Base-by-base conservation (phyloP, 2,113 vertebrate genomes). In the Salminus brasiliensis region DNA sequence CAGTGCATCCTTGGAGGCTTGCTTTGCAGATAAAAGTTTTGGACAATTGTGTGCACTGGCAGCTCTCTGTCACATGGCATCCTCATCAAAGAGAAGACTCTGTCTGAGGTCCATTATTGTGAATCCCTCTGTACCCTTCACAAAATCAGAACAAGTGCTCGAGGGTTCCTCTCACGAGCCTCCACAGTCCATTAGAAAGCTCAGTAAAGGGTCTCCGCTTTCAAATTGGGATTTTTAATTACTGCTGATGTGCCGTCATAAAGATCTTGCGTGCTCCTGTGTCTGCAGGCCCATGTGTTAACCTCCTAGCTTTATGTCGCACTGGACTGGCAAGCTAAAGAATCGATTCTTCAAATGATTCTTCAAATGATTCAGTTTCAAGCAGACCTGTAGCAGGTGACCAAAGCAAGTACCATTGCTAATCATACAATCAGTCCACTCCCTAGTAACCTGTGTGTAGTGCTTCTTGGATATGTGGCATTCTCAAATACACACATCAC, bases 171-270 rank as follows among this genome's bases (percentile, higher is more conserved):
- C 72, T 49, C 16, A 62, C 16, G 67, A 72, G 65, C 55, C 62
- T 16, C 4, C 34, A 62, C 27, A n/a, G 36, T 41, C 41, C 45
- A 27, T 70, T 81, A 60, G 68, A 84, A 47, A 74, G 63, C 43
- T 30, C 57, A 55, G 41, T 59, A 71, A 83, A 73, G 76, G 41
- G n/a, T 73, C 66, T 27, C 63, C 47, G 79, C 82, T 77, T 86
- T 84, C 81, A 76, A 77, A 84, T 79, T 72, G 69, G 65, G 81
- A 87, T 86, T 84, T 90, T 91, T 89, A 88, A 90, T 92, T 88
- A 88, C 85, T 86, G 88, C 82, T 89, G 85, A 92, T 89, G 88
- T 83, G 85, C 80, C 85, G 82, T 87, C 86, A 88, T 87, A 88
- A 88, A 89, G 91, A 90, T 89, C 59, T 21, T 34, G 55, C 60